Evolutionary conservation across 2,888 invertebrate genomes (phyloP).

Genomic region (Perithous albicinctus): DNA sequence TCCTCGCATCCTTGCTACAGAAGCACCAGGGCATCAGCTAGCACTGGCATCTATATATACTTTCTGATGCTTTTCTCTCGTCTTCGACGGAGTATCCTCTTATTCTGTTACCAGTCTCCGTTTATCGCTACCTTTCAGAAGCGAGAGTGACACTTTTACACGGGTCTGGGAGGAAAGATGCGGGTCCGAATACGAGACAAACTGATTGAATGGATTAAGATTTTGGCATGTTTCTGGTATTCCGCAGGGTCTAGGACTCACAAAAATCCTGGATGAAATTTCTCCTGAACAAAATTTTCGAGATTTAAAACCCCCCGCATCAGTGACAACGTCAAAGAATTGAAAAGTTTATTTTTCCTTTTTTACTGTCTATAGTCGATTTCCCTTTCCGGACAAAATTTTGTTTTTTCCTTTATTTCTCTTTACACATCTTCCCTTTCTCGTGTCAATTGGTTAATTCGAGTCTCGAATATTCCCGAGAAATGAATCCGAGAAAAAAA

Average conservation of each 20-base stretch:
- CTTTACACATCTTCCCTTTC: constrained; percentile 5
- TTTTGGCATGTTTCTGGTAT: background rate
- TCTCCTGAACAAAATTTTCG: too few relatives aligned
- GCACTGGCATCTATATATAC: background rate
- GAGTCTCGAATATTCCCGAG: background rate
- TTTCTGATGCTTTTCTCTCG: constrained; percentile 27
- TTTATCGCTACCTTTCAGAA: constrained; percentile 72
- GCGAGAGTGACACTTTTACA: constrained; percentile 79
- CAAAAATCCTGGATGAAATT: too few relatives aligned
- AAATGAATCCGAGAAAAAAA: background rate
- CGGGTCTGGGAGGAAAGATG: constrained; percentile 70
- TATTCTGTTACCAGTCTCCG: constrained; percentile 58
- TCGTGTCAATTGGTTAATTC: constrained; percentile 1
- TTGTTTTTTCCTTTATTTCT: background rate
- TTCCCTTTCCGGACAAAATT: too few relatives aligned
- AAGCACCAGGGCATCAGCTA: too few relatives aligned
- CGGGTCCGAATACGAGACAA: constrained; percentile 40
- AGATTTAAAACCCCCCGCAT: too few relatives aligned
- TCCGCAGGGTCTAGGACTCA: too few relatives aligned
- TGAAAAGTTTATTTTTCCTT: too few relatives aligned
- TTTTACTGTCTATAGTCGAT: too few relatives aligned
- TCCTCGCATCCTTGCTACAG: constrained; percentile 27
- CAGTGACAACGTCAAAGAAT: too few relatives aligned
- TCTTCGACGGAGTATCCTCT: constrained; percentile 64
- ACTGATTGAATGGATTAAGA: constrained; percentile 36